Percentiles rank a stretch among this genome's conserved stretches.
phyloP scores from a whole-genome alignment of 2,888 invertebrate species.

The Ephialtes manifestator region DNA sequence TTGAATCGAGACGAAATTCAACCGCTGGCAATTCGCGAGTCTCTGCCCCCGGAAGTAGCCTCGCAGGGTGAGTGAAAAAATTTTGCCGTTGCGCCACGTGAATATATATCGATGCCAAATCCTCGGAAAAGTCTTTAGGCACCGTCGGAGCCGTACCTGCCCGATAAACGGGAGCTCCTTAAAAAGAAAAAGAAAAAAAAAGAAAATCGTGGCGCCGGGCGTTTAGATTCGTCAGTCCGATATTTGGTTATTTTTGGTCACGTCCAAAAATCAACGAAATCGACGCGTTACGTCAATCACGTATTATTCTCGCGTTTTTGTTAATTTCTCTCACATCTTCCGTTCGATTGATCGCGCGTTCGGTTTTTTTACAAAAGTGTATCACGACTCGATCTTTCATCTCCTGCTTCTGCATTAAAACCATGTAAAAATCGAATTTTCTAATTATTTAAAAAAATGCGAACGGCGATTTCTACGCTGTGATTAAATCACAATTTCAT shows the following conservation, averaged over 20 bases:
- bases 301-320: conserved; percentile 49
- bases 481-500: conserved; percentile 15
- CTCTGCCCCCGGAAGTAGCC: conserved; percentile 27
- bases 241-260: conserved; percentile 74
- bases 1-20: conserved; percentile 5
- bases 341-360: conserved; percentile 46
- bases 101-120: conserved; percentile 16
- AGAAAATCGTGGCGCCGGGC: conserved; percentile 48
- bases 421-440: background rate
- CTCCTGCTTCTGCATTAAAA: background rate
- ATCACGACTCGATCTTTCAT: background rate
- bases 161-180: conserved; percentile 38
- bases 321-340: conserved; percentile 49
- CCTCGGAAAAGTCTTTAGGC: background rate
- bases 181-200: conserved; percentile 38
- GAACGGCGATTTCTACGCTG: conserved; percentile 6
- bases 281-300: conserved; percentile 54
- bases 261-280: conserved; percentile 63
- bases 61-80: conserved; percentile 30
- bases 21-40: conserved; percentile 36
- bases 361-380: conserved; percentile 26
- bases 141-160: conserved; percentile 42
- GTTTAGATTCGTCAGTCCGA: conserved; percentile 76
- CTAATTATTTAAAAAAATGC: background rate
- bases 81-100: conserved; percentile 32